A percentile compares a stretch with the other conserved stretches of the same genome.
Conservation (phyloP, 2,797 vertebrate species). For the Falco biarmicus region DNA sequence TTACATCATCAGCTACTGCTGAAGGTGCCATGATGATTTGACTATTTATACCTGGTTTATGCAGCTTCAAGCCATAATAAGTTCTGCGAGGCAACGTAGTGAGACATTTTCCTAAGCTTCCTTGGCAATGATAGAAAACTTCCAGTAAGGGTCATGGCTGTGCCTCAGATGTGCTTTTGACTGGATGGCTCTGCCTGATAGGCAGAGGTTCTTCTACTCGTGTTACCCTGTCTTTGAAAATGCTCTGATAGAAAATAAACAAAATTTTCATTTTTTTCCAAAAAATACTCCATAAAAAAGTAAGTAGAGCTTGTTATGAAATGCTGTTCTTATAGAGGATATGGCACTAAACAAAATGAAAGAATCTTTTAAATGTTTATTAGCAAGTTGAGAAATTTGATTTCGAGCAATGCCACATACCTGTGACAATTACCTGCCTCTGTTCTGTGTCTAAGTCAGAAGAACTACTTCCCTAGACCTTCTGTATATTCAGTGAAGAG, state of each 20-base stretch:
- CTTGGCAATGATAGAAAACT: not conserved
- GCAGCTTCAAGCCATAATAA: not conserved
- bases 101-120: not conserved
- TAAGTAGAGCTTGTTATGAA: not conserved
- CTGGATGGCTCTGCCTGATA: not conserved
- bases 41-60: not conserved
- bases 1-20: not conserved
- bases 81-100: not conserved
- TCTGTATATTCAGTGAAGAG: not conserved
- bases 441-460: not conserved
- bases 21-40: not conserved
- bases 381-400: not conserved
- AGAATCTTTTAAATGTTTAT: not conserved
- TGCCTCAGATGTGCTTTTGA: not conserved
- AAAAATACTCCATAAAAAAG: not conserved
- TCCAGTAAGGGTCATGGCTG: not conserved
- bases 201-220: not conserved
- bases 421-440: not conserved
- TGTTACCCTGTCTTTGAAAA: not conserved
- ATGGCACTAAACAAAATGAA: not conserved
- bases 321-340: not conserved
- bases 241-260: not conserved
- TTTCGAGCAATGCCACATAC: not conserved
- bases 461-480: not conserved
- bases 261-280: not conserved